phyloP scores from a whole-genome alignment of 2,113 vertebrate species.

The Pitta sordida region DNA sequence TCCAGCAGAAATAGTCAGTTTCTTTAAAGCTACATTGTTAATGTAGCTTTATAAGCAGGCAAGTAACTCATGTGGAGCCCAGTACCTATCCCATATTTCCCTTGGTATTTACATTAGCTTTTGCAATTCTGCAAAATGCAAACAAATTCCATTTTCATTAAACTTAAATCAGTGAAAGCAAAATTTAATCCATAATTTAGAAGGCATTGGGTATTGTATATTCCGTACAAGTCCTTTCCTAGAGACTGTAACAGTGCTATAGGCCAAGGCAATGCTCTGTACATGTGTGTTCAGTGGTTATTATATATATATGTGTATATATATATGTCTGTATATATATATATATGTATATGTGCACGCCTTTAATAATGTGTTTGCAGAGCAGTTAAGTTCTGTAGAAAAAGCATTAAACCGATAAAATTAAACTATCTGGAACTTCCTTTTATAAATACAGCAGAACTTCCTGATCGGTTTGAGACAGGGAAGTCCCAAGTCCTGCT shows the following conservation, averaged over 20 bases:
- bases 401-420: background rate
- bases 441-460: background rate
- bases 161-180: background rate
- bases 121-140: background rate
- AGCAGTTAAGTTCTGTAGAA: background rate
- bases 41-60: background rate
- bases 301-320: no score
- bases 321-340: no score
- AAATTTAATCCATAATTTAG: background rate
- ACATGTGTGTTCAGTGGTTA: background rate
- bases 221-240: background rate
- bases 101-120: background rate
- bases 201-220: background rate
- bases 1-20: background rate
- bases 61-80: background rate
- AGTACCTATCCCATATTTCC: background rate
- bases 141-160: background rate
- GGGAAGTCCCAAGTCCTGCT: background rate
- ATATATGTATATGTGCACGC: no score
- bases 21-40: background rate
- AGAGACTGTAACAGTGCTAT: background rate
- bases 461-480: background rate
- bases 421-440: conserved; percentile 19
- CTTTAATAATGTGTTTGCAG: background rate
- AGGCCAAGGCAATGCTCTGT: background rate